These are phyloP conservation scores for Lophotriccus pileatus DNA, from an alignment of 2,797 vertebrate species.

Conservation along the genomic window DNA sequence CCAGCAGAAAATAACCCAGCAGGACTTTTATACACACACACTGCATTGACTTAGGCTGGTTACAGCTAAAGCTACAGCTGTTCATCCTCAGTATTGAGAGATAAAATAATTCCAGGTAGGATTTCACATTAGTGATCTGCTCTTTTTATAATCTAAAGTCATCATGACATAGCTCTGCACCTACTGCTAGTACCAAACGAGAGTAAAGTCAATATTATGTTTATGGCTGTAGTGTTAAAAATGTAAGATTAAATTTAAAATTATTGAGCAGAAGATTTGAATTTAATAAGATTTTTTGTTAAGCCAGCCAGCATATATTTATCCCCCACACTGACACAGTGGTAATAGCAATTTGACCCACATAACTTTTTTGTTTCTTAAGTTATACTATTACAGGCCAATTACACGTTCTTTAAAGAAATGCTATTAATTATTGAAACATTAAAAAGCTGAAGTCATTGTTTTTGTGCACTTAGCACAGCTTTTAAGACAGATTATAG, in stretches of 20 bases:
- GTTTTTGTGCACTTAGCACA: slow-evolving; percentile 67
- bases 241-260: background rate
- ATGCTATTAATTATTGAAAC: slow-evolving; percentile 67
- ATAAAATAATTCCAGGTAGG: background rate
- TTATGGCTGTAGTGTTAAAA: background rate
- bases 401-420: slow-evolving; percentile 59
- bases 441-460: slow-evolving; percentile 66
- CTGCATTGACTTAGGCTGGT: background rate
- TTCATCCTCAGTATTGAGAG: background rate
- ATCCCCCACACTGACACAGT: background rate
- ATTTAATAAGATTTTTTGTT: background rate
- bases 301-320: background rate
- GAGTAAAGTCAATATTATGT: background rate
- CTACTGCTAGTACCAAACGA: background rate
- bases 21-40: background rate
- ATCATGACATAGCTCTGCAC: background rate
- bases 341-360: slow-evolving; percentile 37
- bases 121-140: background rate
- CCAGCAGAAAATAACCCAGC: background rate
- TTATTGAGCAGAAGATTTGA: slow-evolving; percentile 19
- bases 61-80: background rate
- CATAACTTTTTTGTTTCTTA: slow-evolving; percentile 59
- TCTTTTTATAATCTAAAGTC: background rate
- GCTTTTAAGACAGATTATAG: slow-evolving; percentile 67
- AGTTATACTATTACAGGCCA: slow-evolving; percentile 46